Conservation (phyloP, 2,113 vertebrate species). For the Lipophrys pholis region DNA sequence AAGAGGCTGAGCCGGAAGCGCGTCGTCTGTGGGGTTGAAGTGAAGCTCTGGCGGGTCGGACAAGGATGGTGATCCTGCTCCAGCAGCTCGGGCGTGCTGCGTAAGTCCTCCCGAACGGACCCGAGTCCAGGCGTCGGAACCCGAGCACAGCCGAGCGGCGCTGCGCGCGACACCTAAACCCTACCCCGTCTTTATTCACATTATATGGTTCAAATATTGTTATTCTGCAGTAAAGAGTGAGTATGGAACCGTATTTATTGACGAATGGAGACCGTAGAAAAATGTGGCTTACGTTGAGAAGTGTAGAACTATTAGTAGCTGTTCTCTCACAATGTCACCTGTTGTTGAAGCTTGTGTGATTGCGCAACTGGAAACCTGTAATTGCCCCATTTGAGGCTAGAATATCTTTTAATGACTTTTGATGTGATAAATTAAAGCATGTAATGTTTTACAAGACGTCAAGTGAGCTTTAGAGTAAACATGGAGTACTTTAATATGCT, state of each 20-base stretch:
- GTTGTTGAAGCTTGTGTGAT: not conserved
- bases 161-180: not conserved
- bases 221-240: not conserved
- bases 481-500: no score
- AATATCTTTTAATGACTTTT: no score
- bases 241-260: no score
- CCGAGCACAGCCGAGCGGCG: not conserved
- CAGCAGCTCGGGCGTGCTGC: conserved; percentile 84
- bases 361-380: no score
- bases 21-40: not conserved
- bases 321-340: not conserved
- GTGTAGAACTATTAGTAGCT: no score
- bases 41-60: conserved; percentile 79
- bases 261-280: not conserved
- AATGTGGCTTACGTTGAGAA: not conserved
- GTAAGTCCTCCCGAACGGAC: conserved; percentile 80
- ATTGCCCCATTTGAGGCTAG: no score
- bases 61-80: conserved; percentile 83
- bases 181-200: not conserved
- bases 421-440: no score
- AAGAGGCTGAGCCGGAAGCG: conserved; percentile 18
- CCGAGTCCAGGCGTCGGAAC: no score
- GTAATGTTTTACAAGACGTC: no score
- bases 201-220: not conserved
- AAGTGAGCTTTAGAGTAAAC: no score